Percentiles rank a stretch among this genome's conserved stretches.
Evolutionary conservation across 2,797 vertebrate species (phyloP).

Genomic region (Diplodus sargus): DNA sequence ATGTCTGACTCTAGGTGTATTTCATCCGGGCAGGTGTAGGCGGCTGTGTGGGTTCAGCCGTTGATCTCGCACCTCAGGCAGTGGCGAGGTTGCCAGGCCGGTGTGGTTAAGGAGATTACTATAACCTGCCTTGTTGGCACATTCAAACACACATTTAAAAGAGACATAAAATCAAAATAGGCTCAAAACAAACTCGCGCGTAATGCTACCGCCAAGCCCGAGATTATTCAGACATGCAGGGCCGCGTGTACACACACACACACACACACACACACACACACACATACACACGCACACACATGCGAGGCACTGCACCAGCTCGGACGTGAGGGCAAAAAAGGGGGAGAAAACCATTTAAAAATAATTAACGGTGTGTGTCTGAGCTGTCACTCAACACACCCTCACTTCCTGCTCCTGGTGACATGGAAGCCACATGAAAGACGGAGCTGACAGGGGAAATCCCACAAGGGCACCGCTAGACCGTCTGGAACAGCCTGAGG

Average conservation of each 20-base stretch:
- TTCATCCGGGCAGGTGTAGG: constrained; percentile 58
- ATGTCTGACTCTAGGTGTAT: not conserved
- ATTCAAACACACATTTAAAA: constrained; percentile 40
- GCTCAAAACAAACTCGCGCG: constrained; percentile 36
- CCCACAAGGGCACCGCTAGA: constrained; percentile 47
- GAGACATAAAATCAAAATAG: constrained; percentile 29
- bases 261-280: not conserved
- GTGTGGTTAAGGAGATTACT: constrained; percentile 51
- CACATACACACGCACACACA: accelerated
- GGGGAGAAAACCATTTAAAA: constrained; percentile 28
- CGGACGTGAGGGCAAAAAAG: not conserved
- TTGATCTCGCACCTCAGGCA: constrained; percentile 40
- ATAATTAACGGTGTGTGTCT: constrained; percentile 64
- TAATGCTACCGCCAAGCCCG: constrained; percentile 3
- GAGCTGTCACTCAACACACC: constrained; percentile 72
- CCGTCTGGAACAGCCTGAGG: constrained; percentile 57
- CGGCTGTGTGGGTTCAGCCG: constrained; percentile 23
- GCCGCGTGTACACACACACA: constrained; percentile 8
- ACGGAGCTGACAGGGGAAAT: constrained; percentile 62
- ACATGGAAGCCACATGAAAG: constrained; percentile 78
- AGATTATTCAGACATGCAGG: constrained; percentile 30
- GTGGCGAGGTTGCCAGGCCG: constrained; percentile 35
- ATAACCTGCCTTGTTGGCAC: constrained; percentile 28
- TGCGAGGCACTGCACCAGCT: not conserved
- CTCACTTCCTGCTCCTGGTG: constrained; percentile 70